phyloP scores from a whole-genome alignment of 2,888 invertebrate species.

The Megaustenia siamemsis region DNA sequence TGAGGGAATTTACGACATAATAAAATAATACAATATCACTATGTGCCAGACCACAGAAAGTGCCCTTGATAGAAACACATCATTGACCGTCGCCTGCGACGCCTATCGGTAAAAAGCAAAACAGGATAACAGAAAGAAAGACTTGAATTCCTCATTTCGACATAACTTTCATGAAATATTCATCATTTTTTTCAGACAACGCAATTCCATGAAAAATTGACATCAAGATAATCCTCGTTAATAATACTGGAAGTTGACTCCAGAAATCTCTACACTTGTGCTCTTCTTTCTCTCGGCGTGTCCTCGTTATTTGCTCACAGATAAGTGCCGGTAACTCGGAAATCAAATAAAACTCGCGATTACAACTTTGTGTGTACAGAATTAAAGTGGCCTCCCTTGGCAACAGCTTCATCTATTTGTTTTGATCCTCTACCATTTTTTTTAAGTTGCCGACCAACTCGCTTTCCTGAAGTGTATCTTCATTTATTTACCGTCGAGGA shows the following conservation, averaged over 20 bases:
- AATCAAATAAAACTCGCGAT: neutral
- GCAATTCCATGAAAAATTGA: too few species aligned
- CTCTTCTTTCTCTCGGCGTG: neutral
- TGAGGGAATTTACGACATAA: too few species aligned
- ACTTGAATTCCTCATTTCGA: too few species aligned
- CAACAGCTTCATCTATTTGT: neutral
- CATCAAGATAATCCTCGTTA: too few species aligned
- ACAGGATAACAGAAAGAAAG: too few species aligned
- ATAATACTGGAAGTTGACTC: neutral
- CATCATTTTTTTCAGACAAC: too few species aligned
- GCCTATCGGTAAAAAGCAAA: too few species aligned
- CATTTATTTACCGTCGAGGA: neutral
- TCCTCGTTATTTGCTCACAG: neutral
- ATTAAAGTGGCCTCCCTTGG: neutral
- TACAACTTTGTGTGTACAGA: neutral
- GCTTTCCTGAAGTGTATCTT: neutral
- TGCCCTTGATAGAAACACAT: too few species aligned
- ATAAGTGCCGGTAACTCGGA: neutral
- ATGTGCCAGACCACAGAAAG: too few species aligned
- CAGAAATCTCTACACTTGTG: neutral
- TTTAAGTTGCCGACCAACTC: neutral
- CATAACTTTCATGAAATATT: too few species aligned
- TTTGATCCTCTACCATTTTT: neutral
- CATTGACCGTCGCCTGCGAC: too few species aligned
- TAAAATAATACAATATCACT: too few species aligned